Evolutionary conservation across 2,888 invertebrate species (phyloP), one percentile per base, ranked within the genome.

Genomic region (Geophilus truncorum): DNA sequence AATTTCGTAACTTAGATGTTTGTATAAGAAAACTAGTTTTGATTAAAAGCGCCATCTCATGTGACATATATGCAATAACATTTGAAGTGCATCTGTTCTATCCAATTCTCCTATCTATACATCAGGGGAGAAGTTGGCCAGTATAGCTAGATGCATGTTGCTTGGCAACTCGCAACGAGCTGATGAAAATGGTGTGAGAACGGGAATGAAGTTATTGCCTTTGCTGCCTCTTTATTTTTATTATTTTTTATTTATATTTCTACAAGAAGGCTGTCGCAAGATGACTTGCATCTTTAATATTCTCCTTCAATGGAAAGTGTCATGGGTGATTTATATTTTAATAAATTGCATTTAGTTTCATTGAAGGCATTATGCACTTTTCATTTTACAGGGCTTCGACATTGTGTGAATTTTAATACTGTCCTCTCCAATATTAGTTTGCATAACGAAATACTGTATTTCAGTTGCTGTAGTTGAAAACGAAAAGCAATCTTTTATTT

Each of bases 121-220:
- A 70, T 70, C 70, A 70, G n/a, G 70, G 70, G 70, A 70, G 70
- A 70, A 70, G 25, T 70, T 70, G 70, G 23, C 70, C 70, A 70
- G 25, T 70, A n/a, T n/a, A 25, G 70, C 25, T 28, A 25, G 70
- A 28, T 70, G 25, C 70, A 70, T 70, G 70, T 70, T 70, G 70
- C 70, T 28, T 70, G 25, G 70, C 70, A 70, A 70, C 70, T 28
- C 15, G 25, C 9, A 1, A 5, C 25, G 28, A 62, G 25, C 15
- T 70, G 70, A 70, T 70, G 70, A 70, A 70, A 70, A 28, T 28
- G 10, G 57, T 7, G 70, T 70, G 70, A 15, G 21, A 28, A 28
- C 25, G 12, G 70, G 28, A 70, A 70, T 70, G 70, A 70, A 70
- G 70, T 70, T 70, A 70, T 5, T 15, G 70, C 2, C 15, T n/a